Conservation (phyloP, 2,888 invertebrate species). For the Byasa hedistus region DNA sequence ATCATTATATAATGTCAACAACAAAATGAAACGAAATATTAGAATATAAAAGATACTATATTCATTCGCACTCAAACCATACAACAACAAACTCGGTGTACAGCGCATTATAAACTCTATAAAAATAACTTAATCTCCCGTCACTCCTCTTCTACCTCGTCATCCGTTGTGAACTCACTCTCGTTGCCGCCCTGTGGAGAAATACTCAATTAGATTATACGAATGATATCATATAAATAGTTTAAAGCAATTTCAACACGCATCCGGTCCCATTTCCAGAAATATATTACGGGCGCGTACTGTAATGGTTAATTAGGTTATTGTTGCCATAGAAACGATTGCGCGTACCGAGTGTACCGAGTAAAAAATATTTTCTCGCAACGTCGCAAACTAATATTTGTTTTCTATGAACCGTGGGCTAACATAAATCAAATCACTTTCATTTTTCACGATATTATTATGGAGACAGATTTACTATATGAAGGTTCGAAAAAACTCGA, state of each 20-base stretch:
- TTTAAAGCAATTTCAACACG: slow-evolving; percentile 21
- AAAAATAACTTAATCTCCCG: slow-evolving; percentile 73
- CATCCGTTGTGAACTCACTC: slow-evolving; percentile 84
- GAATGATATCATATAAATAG: slow-evolving; percentile 17
- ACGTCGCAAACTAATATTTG: background rate
- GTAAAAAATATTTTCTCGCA: background rate
- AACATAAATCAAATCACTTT: background rate
- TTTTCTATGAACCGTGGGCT: background rate
- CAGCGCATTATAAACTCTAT: slow-evolving; percentile 73
- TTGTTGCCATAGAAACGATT: slow-evolving; percentile 14
- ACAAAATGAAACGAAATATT: slow-evolving; percentile 38
- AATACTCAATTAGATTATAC: slow-evolving; percentile 16
- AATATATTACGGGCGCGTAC: slow-evolving; percentile 7
- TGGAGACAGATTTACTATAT: no score
- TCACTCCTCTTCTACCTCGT: slow-evolving; percentile 81
- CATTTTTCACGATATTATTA: background rate
- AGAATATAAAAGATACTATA: slow-evolving; percentile 73
- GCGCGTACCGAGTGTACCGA: background rate
- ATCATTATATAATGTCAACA: no score
- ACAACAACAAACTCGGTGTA: slow-evolving; percentile 60
- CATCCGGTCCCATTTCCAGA: slow-evolving; percentile 25
- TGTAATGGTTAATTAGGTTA: slow-evolving; percentile 17
- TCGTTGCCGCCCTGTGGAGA: slow-evolving; percentile 76
- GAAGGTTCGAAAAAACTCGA: no score
- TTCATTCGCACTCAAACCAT: slow-evolving; percentile 66